Evolutionary conservation across 2,888 invertebrate species (phyloP), one percentile per base, ranked within the genome.

Genomic region (Pristionchus arcanus): DNA sequence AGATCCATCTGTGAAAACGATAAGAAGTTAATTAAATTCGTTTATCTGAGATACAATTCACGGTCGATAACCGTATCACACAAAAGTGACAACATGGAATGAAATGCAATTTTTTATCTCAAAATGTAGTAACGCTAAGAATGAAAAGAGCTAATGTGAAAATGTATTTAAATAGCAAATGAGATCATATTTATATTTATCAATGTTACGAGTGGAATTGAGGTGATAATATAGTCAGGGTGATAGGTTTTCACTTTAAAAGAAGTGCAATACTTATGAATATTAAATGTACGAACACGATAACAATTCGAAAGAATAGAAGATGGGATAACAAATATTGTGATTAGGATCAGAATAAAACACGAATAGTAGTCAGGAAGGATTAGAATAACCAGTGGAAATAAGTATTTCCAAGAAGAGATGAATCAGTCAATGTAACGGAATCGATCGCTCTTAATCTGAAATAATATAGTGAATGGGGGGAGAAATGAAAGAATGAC

Each of bases 391-490:
- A 9, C n/a, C 49, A 49, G 28, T 53, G 53, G 83, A 49, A 83
- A 83, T 83, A 49, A 83, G 16, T 49, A 53, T 53, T 49, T 53
- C 49, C 83, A n/a, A 15, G n/a, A 15, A 53, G 63, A 21, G 55
- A 55, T 21, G 55, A 85, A 55, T 93, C 84, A 93, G 85, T 93
- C 93, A 74, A 92, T 90, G 71, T 92, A 92, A 28, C 93, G 93
- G 91, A 92, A 92, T n/a, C 92, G 91, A 55, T 92, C 91, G 90
- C 91, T 91, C 87, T 91, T 92, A 49, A 92, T 91, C 93, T 93
- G 90, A 85, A 92, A 91, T 49, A 63, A 71, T n/a, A 31, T 13
- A 49, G n/a, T 53, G 21, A 83, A n/a, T 13, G 42, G 42, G 42
- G 42, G 42, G 42, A 53, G 21, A 25, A 25, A 34, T 13, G 19